Evolutionary conservation across 2,888 invertebrate species (phyloP).

Genomic region (Harmothoe impar): DNA sequence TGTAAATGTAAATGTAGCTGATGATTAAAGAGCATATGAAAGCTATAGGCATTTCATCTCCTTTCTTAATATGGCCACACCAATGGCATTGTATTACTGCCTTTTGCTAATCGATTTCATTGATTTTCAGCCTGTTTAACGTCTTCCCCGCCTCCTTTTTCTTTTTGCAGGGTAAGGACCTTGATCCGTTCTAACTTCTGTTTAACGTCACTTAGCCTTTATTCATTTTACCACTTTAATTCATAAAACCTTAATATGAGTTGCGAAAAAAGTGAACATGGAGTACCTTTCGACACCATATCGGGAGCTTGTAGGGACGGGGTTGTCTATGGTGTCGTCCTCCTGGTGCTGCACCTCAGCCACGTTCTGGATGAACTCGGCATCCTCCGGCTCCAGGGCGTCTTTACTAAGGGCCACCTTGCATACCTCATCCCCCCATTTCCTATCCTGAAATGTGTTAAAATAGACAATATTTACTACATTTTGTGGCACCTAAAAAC

Average conservation of each 20-base stretch:
- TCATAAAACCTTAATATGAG: no score
- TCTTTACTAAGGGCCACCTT: constrained; percentile 18
- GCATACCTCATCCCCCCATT: constrained; percentile 18
- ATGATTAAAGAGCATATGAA: neutral
- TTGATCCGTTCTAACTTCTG: no score
- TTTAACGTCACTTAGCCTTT: no score
- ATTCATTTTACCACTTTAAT: no score
- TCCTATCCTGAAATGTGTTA: constrained; percentile 2
- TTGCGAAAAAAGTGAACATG: no score
- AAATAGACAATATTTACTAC: neutral
- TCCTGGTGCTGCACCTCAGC: neutral
- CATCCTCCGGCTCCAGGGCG: constrained; percentile 47
- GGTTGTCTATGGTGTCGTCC: neutral
- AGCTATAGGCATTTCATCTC: no score
- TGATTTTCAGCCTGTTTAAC: no score
- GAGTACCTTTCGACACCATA: constrained; percentile 44
- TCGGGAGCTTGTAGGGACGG: neutral
- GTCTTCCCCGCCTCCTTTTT: no score
- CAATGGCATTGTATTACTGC: no score
- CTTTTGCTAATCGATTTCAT: no score
- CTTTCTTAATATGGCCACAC: no score
- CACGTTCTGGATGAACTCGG: constrained; percentile 43
- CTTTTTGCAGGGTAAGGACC: no score
- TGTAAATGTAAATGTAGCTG: neutral
- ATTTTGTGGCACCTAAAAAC: neutral